Conservation (phyloP, 2,888 invertebrate species). For the Anticlea derivata region DNA sequence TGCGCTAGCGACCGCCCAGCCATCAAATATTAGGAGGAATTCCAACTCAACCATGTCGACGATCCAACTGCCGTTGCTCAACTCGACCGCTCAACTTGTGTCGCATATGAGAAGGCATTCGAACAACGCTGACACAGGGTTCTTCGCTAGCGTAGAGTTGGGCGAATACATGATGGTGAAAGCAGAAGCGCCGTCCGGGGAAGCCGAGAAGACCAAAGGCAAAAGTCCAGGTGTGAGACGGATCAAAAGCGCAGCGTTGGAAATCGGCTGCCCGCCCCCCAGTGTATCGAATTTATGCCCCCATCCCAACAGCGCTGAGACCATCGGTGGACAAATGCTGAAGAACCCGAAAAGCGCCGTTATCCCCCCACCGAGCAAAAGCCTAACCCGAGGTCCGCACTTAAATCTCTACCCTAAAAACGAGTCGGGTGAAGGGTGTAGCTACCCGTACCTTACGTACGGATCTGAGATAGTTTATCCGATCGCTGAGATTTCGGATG, state of each 20-base stretch:
- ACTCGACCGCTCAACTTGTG: conserved; percentile 76
- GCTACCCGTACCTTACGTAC: conserved; percentile 87
- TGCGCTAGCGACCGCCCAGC: conserved; percentile 73
- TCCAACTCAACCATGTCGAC: conserved; percentile 86
- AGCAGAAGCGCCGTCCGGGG: conserved; percentile 75
- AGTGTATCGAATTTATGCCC: conserved; percentile 89
- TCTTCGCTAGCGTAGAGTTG: conserved; percentile 80
- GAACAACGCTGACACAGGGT: conserved; percentile 85
- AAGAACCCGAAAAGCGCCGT: conserved; percentile 86
- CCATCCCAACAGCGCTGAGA: conserved; percentile 92
- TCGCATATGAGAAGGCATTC: conserved; percentile 84
- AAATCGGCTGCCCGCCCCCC: conserved; percentile 87
- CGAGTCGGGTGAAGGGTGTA: conserved; percentile 88
- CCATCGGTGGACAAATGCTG: conserved; percentile 87
- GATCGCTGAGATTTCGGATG: conserved; percentile 93
- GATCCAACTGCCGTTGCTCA: conserved; percentile 81
- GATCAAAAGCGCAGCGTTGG: conserved; percentile 88
- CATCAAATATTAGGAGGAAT: conserved; percentile 83
- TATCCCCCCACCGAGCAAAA: conserved; percentile 88
- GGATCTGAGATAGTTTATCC: conserved; percentile 92
- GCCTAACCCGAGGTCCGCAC: conserved; percentile 88
- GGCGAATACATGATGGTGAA: conserved; percentile 82
- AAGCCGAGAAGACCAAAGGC: conserved; percentile 75
- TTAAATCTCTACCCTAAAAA: conserved; percentile 87
- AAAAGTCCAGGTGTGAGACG: conserved; percentile 86